phyloP scores from a whole-genome alignment of 2,113 vertebrate genomes.

The Nycticorax nycticorax region DNA sequence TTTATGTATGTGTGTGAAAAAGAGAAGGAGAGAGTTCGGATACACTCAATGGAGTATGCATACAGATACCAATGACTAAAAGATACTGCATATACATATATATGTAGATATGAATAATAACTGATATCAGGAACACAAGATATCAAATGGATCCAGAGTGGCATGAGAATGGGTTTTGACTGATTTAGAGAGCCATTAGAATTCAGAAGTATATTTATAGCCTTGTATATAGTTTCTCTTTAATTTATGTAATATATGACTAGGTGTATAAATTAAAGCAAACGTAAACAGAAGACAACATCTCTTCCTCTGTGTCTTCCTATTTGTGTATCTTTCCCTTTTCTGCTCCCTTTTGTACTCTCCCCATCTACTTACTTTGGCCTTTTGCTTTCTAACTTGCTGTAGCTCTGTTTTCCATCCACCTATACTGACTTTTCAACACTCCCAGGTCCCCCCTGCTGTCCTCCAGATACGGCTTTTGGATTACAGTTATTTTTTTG shows the following conservation, averaged over 20 bases:
- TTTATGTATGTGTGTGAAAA: slow-evolving; percentile 30
- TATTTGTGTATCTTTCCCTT: background rate
- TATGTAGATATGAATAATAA: slow-evolving; percentile 51
- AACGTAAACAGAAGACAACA: slow-evolving; percentile 33
- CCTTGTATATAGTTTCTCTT: slow-evolving; percentile 42
- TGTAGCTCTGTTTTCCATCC: slow-evolving; percentile 30
- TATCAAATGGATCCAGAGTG: slow-evolving; percentile 15
- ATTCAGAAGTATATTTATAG: slow-evolving; percentile 55
- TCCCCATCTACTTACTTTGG: background rate
- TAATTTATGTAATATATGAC: slow-evolving; percentile 57
- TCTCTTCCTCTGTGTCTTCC: background rate
- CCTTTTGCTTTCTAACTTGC: slow-evolving; percentile 36
- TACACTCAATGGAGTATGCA: background rate
- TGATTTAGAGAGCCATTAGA: slow-evolving; percentile 1
- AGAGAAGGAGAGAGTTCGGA: background rate
- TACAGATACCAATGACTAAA: slow-evolving; percentile 9
- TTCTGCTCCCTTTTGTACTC: background rate
- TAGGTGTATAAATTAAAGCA: slow-evolving; percentile 68
- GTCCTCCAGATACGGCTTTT: background rate
- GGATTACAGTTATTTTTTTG: background rate
- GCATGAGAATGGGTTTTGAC: background rate
- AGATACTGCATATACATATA: slow-evolving; percentile 46
- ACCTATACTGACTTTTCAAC: slow-evolving; percentile 22
- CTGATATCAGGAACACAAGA: slow-evolving; percentile 30
- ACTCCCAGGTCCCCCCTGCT: background rate